Conservation (phyloP, 2,888 invertebrate species). For the Hipparchia semele region DNA sequence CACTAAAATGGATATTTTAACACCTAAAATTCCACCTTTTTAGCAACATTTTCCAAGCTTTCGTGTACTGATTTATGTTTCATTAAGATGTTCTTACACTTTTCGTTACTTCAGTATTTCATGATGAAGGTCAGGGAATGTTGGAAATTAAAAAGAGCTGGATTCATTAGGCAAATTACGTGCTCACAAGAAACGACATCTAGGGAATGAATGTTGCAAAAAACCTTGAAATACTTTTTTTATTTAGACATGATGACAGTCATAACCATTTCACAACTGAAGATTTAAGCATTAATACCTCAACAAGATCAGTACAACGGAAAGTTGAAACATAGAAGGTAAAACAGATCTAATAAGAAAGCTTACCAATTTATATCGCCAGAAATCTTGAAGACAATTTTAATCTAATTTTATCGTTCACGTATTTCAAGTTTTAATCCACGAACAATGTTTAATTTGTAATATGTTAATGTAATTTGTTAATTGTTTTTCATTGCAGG, state of each 20-base stretch:
- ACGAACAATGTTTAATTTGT: no score
- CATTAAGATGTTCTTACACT: conserved; percentile 68
- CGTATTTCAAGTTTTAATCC: not conserved
- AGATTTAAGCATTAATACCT: no score
- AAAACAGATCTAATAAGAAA: no score
- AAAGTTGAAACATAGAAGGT: no score
- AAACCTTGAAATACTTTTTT: not conserved
- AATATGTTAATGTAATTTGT: not conserved
- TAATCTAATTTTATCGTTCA: not conserved
- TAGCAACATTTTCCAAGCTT: conserved; percentile 54
- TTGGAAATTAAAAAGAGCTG: conserved; percentile 30
- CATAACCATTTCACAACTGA: no score
- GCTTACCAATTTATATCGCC: no score
- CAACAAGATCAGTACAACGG: no score
- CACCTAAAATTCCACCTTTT: conserved; percentile 66
- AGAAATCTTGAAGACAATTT: not conserved
- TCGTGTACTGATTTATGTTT: conserved; percentile 74
- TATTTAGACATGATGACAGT: not conserved
- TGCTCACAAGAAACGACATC: conserved; percentile 22
- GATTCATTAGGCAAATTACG: conserved; percentile 32
- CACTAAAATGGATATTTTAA: conserved; percentile 64
- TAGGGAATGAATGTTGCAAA: conserved; percentile 11
- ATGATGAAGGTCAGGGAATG: conserved; percentile 38
- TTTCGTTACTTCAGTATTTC: conserved; percentile 53
- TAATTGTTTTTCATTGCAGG: not conserved